These are phyloP conservation scores for Salvelinus fontinalis DNA, from an alignment of 2,113 vertebrate genomes.

Conservation along the genomic window DNA sequence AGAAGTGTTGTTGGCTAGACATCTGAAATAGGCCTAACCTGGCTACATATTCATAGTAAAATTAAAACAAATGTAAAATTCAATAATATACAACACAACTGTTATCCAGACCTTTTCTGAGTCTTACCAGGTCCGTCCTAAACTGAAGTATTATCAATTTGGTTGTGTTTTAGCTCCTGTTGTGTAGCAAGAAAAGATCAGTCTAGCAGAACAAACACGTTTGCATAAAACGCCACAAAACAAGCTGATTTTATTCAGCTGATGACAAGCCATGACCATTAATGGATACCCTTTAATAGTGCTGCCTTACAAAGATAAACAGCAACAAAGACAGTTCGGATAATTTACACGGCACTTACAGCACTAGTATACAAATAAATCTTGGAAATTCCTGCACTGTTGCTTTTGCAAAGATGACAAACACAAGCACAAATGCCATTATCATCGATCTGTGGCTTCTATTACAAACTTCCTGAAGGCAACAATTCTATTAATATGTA, in stretches of 20 bases:
- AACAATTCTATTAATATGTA: conserved; percentile 71
- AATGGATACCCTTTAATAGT: conserved; percentile 77
- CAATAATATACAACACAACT: conserved; percentile 13
- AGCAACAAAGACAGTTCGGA: conserved; percentile 76
- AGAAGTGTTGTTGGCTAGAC: too few relatives aligned
- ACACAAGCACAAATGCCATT: conserved; percentile 80
- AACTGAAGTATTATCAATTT: conserved; percentile 69
- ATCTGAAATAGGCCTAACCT: too few relatives aligned
- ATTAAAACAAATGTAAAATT: too few relatives aligned
- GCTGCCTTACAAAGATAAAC: conserved; percentile 78
- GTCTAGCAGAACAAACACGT: conserved; percentile 54
- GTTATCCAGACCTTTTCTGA: too few relatives aligned
- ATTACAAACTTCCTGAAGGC: conserved; percentile 80
- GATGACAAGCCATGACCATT: conserved; percentile 71
- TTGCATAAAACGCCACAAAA: conserved; percentile 71
- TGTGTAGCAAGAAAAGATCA: conserved; percentile 57
- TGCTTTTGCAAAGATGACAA: conserved; percentile 81
- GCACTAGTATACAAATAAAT: conserved; percentile 83
- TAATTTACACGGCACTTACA: conserved; percentile 85
- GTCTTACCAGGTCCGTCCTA: too few relatives aligned
- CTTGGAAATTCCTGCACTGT: conserved; percentile 75
- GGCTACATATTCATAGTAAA: too few relatives aligned
- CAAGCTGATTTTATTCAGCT: conserved; percentile 72
- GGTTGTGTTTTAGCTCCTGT: conserved; percentile 65
- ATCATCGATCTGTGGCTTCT: conserved; percentile 82